phyloP scores from a whole-genome alignment of 2,797 vertebrate species.

The Lagocephalus sceleratus region DNA sequence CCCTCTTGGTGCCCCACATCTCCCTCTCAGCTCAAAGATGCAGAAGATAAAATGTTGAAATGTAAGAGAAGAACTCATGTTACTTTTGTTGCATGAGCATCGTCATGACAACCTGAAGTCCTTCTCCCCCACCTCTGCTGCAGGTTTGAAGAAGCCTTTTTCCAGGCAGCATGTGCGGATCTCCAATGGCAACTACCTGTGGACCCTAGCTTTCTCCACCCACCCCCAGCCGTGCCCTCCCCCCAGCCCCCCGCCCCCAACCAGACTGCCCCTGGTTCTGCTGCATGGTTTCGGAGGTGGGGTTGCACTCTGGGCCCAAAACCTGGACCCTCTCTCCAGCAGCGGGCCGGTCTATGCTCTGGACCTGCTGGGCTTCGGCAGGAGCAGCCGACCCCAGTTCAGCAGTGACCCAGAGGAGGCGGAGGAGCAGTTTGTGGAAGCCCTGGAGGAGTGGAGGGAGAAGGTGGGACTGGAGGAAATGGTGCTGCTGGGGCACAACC shows the following conservation, averaged over 20 bases:
- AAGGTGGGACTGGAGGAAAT: constrained; percentile 83
- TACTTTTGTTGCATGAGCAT: too few relatives aligned
- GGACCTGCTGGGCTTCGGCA: constrained; percentile 92
- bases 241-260: constrained; percentile 18
- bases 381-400: constrained; percentile 86
- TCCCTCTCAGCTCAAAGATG: constrained; percentile 83
- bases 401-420: constrained; percentile 75
- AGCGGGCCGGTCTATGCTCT: constrained; percentile 83
- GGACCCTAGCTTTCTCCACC: constrained; percentile 83
- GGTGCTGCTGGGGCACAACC: constrained; percentile 91
- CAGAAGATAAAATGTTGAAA: constrained; percentile 90
- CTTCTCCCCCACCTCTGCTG: constrained; percentile 6
- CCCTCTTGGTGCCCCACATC: constrained; percentile 95
- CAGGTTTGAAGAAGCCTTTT: constrained; percentile 82
- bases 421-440: constrained; percentile 86
- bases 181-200: constrained; percentile 85
- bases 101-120: too few relatives aligned
- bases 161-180: constrained; percentile 81
- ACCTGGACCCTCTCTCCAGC: constrained; percentile 84
- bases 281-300: constrained; percentile 93
- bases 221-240: constrained; percentile 6
- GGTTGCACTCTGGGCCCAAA: constrained; percentile 90
- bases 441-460: constrained; percentile 90
- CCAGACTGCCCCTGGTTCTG: constrained; percentile 82
- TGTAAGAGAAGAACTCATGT: constrained; percentile 75